These are phyloP conservation scores for Bombus huntii DNA, from an alignment of 1,140 invertebrate species.

Conservation along the genomic window DNA sequence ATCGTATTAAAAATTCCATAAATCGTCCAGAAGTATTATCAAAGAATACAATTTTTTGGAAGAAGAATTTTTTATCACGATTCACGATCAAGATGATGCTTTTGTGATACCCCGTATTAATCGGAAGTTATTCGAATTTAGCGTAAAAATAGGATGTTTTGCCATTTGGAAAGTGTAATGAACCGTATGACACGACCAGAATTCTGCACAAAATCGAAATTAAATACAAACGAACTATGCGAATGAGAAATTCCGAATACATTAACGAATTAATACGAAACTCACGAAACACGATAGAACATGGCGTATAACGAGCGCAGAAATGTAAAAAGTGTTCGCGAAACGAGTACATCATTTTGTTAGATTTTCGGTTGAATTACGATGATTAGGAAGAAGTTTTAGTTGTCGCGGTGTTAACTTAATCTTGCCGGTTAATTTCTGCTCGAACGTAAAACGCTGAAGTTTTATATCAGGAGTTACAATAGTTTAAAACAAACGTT, in stretches of 20 bases:
- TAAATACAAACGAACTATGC: not conserved
- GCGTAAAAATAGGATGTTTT: not conserved
- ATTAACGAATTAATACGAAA: not conserved
- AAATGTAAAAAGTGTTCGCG: slow-evolving; percentile 10
- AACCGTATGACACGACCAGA: not conserved
- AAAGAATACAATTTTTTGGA: not conserved
- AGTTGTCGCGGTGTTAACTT: not conserved
- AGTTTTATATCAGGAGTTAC: not conserved
- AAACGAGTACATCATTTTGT: slow-evolving; percentile 25
- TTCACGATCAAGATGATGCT: not conserved
- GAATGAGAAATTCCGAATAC: not conserved
- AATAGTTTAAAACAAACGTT: not conserved
- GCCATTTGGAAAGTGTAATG: not conserved
- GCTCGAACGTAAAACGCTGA: not conserved
- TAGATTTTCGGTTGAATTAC: slow-evolving; percentile 25
- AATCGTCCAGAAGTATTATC: not conserved
- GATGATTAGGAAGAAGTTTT: not conserved
- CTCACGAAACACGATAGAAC: not conserved
- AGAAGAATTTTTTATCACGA: not conserved
- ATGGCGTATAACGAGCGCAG: not conserved
- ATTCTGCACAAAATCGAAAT: not conserved
- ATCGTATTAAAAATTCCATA: not conserved
- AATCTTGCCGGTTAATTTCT: not conserved
- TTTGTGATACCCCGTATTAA: not conserved
- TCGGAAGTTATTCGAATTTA: not conserved